phyloP scores from a whole-genome alignment of 1,140 invertebrate species.

The Heliothis subflexa region DNA sequence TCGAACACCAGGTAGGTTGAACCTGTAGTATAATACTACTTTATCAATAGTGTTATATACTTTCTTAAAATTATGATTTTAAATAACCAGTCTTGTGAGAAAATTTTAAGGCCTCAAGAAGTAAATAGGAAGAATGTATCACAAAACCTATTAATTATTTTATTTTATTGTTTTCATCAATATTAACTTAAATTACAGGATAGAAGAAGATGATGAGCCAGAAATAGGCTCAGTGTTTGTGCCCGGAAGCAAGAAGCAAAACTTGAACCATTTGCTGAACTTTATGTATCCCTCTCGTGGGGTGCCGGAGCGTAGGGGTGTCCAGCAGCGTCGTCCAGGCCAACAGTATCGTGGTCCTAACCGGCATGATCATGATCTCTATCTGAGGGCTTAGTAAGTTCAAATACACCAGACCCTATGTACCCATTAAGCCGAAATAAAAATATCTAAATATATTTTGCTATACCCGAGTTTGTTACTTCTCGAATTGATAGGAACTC shows the following conservation, averaged over 20 bases:
- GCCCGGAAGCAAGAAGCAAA: constrained; percentile 95
- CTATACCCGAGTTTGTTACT: not conserved
- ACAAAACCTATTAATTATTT: no score
- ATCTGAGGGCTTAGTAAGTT: constrained; percentile 96
- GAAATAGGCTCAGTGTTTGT: constrained; percentile 93
- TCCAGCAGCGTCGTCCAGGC: constrained; percentile 66
- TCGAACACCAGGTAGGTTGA: constrained; percentile 89
- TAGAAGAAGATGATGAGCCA: constrained; percentile 86
- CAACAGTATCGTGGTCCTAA: constrained; percentile 77
- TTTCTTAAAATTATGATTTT: no score
- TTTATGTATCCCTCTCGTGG: constrained; percentile 92
- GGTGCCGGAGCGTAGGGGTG: constrained; percentile 61
- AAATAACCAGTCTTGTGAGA: no score
- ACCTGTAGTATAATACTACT: no score
- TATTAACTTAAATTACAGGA: constrained; percentile 59
- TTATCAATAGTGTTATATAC: no score
- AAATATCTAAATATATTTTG: not conserved
- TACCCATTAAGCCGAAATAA: not conserved
- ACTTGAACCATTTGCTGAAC: constrained; percentile 96
- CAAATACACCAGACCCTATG: not conserved
- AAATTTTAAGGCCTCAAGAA: no score
- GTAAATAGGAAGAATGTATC: no score
- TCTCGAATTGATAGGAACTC: not conserved
- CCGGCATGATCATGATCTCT: constrained; percentile 95
- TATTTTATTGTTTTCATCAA: no score